Base-by-base conservation (phyloP, 2,888 invertebrate species). In the Lepeophtheirus nordmannii region DNA sequence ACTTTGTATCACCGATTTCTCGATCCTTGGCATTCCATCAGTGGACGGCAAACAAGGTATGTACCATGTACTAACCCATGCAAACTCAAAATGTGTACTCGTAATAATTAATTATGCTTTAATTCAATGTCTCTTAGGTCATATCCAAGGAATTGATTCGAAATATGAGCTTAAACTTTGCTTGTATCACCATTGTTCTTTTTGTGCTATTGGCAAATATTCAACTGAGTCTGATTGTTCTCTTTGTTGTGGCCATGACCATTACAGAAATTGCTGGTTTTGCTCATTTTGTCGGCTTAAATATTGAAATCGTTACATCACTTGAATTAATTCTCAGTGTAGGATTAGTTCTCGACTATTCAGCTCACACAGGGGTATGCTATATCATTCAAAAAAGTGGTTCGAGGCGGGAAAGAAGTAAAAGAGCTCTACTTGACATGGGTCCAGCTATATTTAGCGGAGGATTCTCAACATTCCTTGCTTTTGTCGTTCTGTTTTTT, bases 401-500 rank as follows among this genome's bases (percentile, higher is more conserved):
- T 58, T 17, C 12, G n/a, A 2, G 17, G 11, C 9, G n/a, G 12
- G 22, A 64, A 30, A 53, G 38, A 38, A 37, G 30, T 56, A 59
- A 57, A 14, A 41, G 22, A 62, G 39, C 39, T 17, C 12, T 17
- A 1, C 20, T 39, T 41, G 22, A 38, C 38, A 62, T 62, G 39
- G 62, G 62, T 3, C 30, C 62, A 40, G 62, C 62, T 12, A 79
- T 80, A 58, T 72, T 80, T 68, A 78, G 79, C 67, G 80, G 80
- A 39, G 80, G 79, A 22, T 74, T 80, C 67, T 78, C 78, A 69
- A 80, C 80, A 20, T 80, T 80, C 69, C 72, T 80, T 46, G 80
- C 80, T 22, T 79, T 80, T 69, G 73, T 79, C 37, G 72, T 79
- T 41, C 71, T 80, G 56, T 75, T 76, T 37, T 74, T 74, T 67